Evolutionary conservation across 2,113 vertebrate species (phyloP).

Genomic region (Naja naja): DNA sequence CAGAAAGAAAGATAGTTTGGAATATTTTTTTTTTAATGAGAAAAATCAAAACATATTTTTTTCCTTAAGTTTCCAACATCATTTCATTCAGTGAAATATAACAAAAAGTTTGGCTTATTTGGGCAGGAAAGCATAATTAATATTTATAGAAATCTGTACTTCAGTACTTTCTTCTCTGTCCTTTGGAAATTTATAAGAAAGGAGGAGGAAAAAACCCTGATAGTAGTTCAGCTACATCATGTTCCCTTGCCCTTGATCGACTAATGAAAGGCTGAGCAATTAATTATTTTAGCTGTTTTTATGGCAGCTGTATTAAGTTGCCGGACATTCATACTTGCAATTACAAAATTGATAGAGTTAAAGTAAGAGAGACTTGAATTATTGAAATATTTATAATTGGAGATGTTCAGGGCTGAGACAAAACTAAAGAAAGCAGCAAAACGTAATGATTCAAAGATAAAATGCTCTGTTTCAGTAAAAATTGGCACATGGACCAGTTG

Average conservation of each 20-base stretch:
- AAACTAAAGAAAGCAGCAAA: conserved; percentile 61
- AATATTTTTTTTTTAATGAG: background rate
- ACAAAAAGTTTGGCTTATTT: background rate
- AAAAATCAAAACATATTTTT: background rate
- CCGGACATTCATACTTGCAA: conserved; percentile 65
- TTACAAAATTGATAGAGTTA: conserved; percentile 64
- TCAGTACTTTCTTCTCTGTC: background rate
- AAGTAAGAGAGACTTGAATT: conserved; percentile 67
- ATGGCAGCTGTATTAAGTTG: conserved; percentile 68
- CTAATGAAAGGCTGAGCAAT: conserved; percentile 62
- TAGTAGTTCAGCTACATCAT: background rate
- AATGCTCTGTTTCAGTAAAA: conserved; percentile 64
- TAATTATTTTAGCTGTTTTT: conserved; percentile 73
- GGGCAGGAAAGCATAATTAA: background rate
- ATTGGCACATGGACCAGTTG: conserved; percentile 11
- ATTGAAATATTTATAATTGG: conserved; percentile 72
- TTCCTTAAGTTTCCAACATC: background rate
- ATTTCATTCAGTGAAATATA: background rate
- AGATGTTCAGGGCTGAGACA: conserved; percentile 61
- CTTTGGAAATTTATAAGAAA: background rate
- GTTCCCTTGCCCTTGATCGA: conserved; percentile 69
- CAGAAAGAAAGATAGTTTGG: background rate
- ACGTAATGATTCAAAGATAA: conserved; percentile 66
- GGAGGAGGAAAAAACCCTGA: background rate
- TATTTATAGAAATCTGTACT: background rate